Conservation (phyloP, 2,113 vertebrate species). For the Phyllopteryx taeniolatus region DNA sequence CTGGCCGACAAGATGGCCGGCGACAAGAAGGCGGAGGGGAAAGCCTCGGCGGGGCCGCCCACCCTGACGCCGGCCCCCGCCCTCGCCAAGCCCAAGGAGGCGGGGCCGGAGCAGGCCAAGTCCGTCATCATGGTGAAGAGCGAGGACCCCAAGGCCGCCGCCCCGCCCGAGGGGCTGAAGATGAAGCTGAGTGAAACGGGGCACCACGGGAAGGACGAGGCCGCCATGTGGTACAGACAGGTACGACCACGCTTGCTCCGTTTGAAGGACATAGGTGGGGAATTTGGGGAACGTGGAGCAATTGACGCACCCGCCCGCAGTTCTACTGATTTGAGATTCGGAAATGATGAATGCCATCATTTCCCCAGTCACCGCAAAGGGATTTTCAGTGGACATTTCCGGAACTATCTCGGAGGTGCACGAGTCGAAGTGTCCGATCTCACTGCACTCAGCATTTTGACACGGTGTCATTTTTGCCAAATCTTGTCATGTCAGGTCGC, state of each 20-base stretch:
- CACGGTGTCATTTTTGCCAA: too few relatives aligned
- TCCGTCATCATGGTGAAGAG: slow-evolving; percentile 91
- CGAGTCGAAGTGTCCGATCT: too few relatives aligned
- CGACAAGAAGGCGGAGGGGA: slow-evolving; percentile 77
- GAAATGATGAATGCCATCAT: too few relatives aligned
- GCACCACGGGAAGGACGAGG: slow-evolving; percentile 86
- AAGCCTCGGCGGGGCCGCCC: slow-evolving; percentile 75
- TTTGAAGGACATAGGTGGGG: not conserved
- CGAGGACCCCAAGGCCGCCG: slow-evolving; percentile 82
- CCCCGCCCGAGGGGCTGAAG: slow-evolving; percentile 83
- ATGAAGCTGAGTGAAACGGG: slow-evolving; percentile 85
- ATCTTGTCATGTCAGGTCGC: too few relatives aligned
- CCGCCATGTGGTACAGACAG: slow-evolving; percentile 94
- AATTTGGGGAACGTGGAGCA: too few relatives aligned
- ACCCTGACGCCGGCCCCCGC: slow-evolving; percentile 87
- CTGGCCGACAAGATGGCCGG: slow-evolving; percentile 77
- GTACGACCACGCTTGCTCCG: slow-evolving; percentile 58
- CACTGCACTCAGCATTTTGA: too few relatives aligned
- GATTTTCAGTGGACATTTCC: too few relatives aligned
- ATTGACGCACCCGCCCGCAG: too few relatives aligned
- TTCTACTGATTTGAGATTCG: too few relatives aligned
- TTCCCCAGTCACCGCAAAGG: too few relatives aligned
- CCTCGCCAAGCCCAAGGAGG: slow-evolving; percentile 69
- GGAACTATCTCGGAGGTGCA: too few relatives aligned
- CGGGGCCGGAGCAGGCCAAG: slow-evolving; percentile 76